A percentile compares a stretch with the other conserved stretches of the same genome.
These are phyloP conservation scores for Lingula anatina DNA, from an alignment of 2,888 invertebrate genomes.

Conservation along the genomic window DNA sequence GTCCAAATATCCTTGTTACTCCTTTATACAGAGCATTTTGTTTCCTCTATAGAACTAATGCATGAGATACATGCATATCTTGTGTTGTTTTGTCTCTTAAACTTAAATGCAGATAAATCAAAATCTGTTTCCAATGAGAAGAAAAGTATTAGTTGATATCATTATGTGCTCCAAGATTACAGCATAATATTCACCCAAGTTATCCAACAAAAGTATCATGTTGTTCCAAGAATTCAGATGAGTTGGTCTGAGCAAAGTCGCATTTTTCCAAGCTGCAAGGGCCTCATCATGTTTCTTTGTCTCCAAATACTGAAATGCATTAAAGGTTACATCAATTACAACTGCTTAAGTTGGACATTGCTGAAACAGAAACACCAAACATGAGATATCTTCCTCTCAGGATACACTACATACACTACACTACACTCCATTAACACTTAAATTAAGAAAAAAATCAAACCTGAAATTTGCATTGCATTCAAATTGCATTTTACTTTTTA, in stretches of 20 bases:
- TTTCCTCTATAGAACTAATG: neutral
- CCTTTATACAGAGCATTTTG: too few relatives aligned
- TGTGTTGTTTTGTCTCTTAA: neutral
- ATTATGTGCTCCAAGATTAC: neutral
- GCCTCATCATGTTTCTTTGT: conserved; percentile 70
- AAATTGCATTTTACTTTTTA: neutral
- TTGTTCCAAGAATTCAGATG: conserved; percentile 91
- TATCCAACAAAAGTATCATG: conserved; percentile 77
- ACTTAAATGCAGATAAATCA: neutral
- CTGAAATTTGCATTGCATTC: neutral
- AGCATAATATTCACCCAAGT: conserved; percentile 57
- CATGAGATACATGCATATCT: neutral
- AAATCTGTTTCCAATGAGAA: neutral
- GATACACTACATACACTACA: neutral
- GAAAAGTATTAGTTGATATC: neutral
- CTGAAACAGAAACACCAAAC: neutral
- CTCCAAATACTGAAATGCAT: conserved; percentile 67
- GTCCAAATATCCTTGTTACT: too few relatives aligned
- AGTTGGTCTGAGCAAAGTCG: conserved; percentile 69
- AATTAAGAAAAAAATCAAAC: too few relatives aligned
- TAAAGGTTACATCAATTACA: conserved; percentile 1
- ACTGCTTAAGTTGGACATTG: neutral
- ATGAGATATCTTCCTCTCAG: too few relatives aligned
- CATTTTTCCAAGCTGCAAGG: conserved; percentile 74
- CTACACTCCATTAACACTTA: too few relatives aligned